phyloP scores from a whole-genome alignment of 1,140 invertebrate genomes.

The Chrysopa pallens region DNA sequence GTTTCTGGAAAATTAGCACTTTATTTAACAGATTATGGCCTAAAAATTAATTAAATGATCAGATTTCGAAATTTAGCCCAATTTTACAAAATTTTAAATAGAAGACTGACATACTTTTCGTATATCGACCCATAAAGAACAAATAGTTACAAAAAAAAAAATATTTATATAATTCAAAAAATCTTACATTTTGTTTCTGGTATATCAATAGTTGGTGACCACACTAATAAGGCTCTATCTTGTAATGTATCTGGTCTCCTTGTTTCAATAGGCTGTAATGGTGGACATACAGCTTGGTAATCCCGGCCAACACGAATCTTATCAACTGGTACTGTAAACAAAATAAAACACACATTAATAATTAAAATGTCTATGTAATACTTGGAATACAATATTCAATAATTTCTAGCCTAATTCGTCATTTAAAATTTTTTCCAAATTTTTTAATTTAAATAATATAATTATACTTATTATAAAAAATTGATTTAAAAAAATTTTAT shows the following conservation, averaged over 20 bases:
- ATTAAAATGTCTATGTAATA: slow-evolving; percentile 24
- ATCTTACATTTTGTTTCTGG: slow-evolving; percentile 66
- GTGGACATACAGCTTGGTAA: slow-evolving; percentile 81
- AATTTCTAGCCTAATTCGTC: slow-evolving; percentile 12
- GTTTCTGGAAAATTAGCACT: too few species aligned
- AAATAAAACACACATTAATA: slow-evolving; percentile 22
- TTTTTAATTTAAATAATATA: slow-evolving; percentile 17
- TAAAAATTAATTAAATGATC: too few species aligned
- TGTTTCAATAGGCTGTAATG: slow-evolving; percentile 40
- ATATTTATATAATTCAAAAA: too few species aligned
- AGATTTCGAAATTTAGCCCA: too few species aligned
- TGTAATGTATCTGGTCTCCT: slow-evolving; percentile 37
- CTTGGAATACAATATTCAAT: slow-evolving; percentile 9
- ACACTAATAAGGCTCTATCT: slow-evolving; percentile 82
- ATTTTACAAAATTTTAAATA: too few species aligned
- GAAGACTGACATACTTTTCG: too few species aligned
- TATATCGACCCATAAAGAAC: neutral
- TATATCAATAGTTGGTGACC: slow-evolving; percentile 82
- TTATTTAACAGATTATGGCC: too few species aligned
- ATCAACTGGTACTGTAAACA: slow-evolving; percentile 53
- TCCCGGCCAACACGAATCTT: slow-evolving; percentile 88
- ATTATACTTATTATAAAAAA: slow-evolving; percentile 1
- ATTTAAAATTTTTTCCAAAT: slow-evolving; percentile 19
- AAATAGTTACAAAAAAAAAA: slow-evolving; percentile 14
- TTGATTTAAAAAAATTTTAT: slow-evolving; percentile 5